Conservation (phyloP, 2,113 vertebrate species). For the Murina feae region DNA sequence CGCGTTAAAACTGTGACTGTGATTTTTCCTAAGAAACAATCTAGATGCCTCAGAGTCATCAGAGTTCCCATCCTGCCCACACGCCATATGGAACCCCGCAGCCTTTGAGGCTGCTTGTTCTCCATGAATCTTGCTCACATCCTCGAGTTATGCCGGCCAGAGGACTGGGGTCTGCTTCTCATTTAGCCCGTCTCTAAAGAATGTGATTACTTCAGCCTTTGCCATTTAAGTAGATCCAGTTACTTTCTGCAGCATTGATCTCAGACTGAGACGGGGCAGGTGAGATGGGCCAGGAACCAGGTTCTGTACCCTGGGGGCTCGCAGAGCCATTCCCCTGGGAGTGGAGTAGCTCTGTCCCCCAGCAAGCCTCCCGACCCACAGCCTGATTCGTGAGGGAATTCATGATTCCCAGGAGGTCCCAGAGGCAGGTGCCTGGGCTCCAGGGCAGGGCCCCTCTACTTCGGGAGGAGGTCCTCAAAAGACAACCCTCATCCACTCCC, state of each 20-base stretch:
- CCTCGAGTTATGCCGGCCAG: not conserved
- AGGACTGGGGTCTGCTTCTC: not conserved
- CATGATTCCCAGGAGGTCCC: not conserved
- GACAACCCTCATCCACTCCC: not conserved
- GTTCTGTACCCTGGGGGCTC: not conserved
- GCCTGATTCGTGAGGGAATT: not conserved
- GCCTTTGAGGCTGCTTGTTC: not conserved
- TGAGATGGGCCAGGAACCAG: not conserved
- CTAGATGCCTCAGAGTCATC: not conserved
- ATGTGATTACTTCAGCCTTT: conserved; percentile 28
- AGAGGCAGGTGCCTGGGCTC: not conserved
- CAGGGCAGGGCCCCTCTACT: not conserved
- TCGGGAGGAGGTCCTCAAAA: not conserved
- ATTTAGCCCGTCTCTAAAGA: conserved; percentile 27
- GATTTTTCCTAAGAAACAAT: not conserved
- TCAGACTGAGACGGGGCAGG: not conserved
- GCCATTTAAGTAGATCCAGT: not conserved
- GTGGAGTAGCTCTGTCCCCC: not conserved
- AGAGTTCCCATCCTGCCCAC: not conserved
- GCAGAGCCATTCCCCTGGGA: not conserved
- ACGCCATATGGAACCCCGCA: not conserved
- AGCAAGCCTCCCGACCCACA: not conserved
- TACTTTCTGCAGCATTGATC: not conserved
- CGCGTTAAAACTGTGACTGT: not conserved
- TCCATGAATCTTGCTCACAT: not conserved